Percentiles rank a stretch among this genome's conserved stretches.
phyloP scores from a whole-genome alignment of 2,888 invertebrate species.

The Stenodera caucasica region DNA sequence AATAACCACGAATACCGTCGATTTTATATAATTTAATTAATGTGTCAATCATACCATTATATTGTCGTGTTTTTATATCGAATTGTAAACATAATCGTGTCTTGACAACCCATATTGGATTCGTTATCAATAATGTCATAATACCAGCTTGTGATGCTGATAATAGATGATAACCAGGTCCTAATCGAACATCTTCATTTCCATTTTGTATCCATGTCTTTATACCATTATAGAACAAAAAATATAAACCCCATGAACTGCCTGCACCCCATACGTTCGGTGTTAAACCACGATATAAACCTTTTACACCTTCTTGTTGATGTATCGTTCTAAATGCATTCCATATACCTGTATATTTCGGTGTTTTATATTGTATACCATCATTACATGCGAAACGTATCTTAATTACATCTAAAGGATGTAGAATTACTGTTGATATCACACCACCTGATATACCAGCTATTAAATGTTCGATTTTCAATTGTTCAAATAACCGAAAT shows the following conservation, averaged over 20 bases:
- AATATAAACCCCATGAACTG: conserved; percentile 97
- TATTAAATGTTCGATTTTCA: conserved; percentile 90
- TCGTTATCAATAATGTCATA: conserved; percentile 86
- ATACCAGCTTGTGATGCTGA: conserved; percentile 90
- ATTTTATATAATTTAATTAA: conserved; percentile 82
- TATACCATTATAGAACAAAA: conserved; percentile 92
- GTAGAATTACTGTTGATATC: conserved; percentile 87
- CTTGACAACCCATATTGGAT: conserved; percentile 99
- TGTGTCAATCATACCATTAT: conserved; percentile 90
- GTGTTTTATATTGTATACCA: conserved; percentile 74
- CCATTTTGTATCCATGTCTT: conserved; percentile 89
- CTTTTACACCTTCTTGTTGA: conserved; percentile 81
- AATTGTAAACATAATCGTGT: conserved; percentile 96
- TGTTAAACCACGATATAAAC: conserved; percentile 94
- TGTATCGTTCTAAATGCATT: conserved; percentile 84
- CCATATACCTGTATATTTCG: conserved; percentile 81
- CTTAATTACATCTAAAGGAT: conserved; percentile 97
- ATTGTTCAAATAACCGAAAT: conserved; percentile 58
- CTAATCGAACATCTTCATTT: conserved; percentile 75
- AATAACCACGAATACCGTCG: conserved; percentile 90
- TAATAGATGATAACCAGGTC: conserved; percentile 82
- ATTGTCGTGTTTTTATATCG: conserved; percentile 66
- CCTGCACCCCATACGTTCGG: conserved; percentile 98
- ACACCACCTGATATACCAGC: conserved; percentile 97
- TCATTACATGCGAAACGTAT: conserved; percentile 98